phyloP scores from a whole-genome alignment of 2,888 invertebrate species.

The Anoncus sp. region DNA sequence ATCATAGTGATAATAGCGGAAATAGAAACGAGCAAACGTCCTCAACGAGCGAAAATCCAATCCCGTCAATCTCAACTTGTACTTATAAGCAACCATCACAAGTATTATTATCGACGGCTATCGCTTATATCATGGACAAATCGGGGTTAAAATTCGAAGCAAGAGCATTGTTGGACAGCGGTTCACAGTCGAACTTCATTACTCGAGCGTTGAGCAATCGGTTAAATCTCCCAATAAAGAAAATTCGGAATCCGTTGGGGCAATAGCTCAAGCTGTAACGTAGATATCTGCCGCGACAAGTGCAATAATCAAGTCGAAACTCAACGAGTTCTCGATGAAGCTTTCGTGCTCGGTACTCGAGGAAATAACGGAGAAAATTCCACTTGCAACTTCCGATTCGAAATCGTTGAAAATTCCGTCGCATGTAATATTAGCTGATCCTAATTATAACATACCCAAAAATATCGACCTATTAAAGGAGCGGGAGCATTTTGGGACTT shows the following conservation, averaged over 20 bases:
- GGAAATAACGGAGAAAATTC: slow-evolving; percentile 27
- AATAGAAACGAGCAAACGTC: no score
- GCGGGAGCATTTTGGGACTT: slow-evolving; percentile 48
- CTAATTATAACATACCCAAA: slow-evolving; percentile 30
- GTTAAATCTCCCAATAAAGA: not conserved
- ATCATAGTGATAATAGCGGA: slow-evolving; percentile 7
- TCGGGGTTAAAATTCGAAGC: slow-evolving; percentile 33
- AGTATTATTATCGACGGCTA: slow-evolving; percentile 57
- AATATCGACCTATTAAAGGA: slow-evolving; percentile 35
- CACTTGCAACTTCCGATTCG: not conserved
- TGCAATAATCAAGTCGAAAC: slow-evolving; percentile 28
- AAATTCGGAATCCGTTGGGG: slow-evolving; percentile 16
- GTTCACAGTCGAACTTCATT: slow-evolving; percentile 61
- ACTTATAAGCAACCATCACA: slow-evolving; percentile 19
- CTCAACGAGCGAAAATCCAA: slow-evolving; percentile 1
- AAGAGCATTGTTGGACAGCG: slow-evolving; percentile 60
- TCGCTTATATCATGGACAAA: slow-evolving; percentile 39
- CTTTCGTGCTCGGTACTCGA: slow-evolving; percentile 30
- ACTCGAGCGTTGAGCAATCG: slow-evolving; percentile 14
- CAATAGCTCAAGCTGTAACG: slow-evolving; percentile 14
- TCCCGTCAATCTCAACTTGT: slow-evolving; percentile 13
- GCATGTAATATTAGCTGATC: slow-evolving; percentile 36
- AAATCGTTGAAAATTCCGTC: slow-evolving; percentile 20
- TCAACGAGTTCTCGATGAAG: slow-evolving; percentile 19
- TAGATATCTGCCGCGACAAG: slow-evolving; percentile 9